Evolutionary conservation across 2,113 vertebrate species (phyloP), one percentile per base, ranked within the genome.

Genomic region (Tachycineta bicolor): DNA sequence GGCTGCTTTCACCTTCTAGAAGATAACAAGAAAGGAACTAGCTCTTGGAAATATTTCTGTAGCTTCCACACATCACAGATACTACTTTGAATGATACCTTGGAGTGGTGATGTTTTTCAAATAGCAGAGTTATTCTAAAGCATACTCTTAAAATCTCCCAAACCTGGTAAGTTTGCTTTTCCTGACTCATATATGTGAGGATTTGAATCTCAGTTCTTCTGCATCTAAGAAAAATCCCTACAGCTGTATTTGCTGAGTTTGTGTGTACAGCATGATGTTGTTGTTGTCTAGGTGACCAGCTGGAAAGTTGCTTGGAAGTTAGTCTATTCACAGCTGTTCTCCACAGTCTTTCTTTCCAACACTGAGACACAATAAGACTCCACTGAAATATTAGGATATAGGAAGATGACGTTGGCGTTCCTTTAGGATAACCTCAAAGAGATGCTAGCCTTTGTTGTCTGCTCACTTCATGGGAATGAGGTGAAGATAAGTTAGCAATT

Each of bases 161-260:
- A 29, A 49, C 28, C 56, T 39, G 6, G 1, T 56, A 74, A 88
- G 31, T 58, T 81, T 56, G 31, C 4, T 81, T 94, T 86, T 87
- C 87, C 58, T 64, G 84, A 87, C 29, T 90, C 85, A 52, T 7
- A 13, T 24, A 46, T 64, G 50, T 52, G 28, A 86, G 77, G 87
- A 74, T 87, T 90, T 82, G 64, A 92, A 85, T 83, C 33, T 89
- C 59, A 29, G 7, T 43, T 89, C 89, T 96, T 92, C 39, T 78
- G 55, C 56, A 37, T 68, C 43, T 74, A 28, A 78, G 26, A 86
- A 73, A 95, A 95, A 77, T 69, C 26, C 46, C 78, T n/a, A 12
- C 65, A 77, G 63, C 53, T 76, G 75, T 86, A 49, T 91, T 83
- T 69, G 59, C 56, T 44, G 53, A 33, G 20, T 70, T 83, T 91